Evolutionary conservation across 2,797 vertebrate genomes (phyloP), one percentile per base, ranked within the genome.

Genomic region (Melopsittacus undulatus): DNA sequence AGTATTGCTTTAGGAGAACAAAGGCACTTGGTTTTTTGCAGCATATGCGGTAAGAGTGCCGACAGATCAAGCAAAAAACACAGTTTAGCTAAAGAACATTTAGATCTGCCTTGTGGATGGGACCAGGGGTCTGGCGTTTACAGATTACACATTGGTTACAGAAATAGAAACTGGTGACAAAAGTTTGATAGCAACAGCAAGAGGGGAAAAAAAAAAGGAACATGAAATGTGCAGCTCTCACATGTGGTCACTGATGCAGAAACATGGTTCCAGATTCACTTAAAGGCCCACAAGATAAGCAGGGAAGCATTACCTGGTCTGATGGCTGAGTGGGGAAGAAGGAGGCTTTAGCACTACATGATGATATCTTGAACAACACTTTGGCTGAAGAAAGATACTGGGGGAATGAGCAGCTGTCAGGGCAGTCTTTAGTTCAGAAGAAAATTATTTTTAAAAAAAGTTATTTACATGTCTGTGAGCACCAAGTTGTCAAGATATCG

Each of bases 1-100:
- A 94, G 72, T 85, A 89, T 94, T 95, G 78, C 94, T 96, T 95
- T 93, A 95, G 88, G 74, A 94, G 93, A 94, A 96, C 95, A 96
- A 96, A 97, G 83, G 45, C 88, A 89, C 81, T 96, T 75, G 78
- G 81, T 93, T 94, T 89, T 27, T 49, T 89, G 68, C 85, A 95
- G 89, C 64, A 69, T 66, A 94, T 72, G 90, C 2, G 9, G 94
- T 85, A 92, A 89, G 75, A 95, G 93, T 89, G 83, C 86, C 7
- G 49, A 96, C 91, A 96, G 88, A 93, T 96, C 83, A 92, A 85
- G 92, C 52, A 36, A 87, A 94, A 94, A 92, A 70, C 48, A 87
- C 81, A 83, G 68, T 80, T 94, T 93, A 90, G 72, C 64, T 92
- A 63, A 91, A 91, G 76, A 88, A 54, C 86, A 54, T 90, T 87